phyloP scores from a whole-genome alignment of 2,113 vertebrate species.

The Rhipidura dahli region DNA sequence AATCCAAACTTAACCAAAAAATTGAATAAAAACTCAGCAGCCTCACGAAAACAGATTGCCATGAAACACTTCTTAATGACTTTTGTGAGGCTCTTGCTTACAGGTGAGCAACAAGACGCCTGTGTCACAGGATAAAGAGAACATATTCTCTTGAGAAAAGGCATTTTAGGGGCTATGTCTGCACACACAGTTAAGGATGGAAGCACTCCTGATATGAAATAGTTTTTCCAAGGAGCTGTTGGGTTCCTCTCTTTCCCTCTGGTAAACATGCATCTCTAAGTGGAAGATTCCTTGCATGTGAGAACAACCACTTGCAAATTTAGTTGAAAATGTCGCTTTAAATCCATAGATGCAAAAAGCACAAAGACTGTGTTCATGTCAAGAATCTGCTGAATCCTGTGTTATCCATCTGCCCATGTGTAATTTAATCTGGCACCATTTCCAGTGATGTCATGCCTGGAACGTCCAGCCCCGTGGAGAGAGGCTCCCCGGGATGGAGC shows the following conservation, averaged over 20 bases:
- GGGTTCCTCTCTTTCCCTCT: background rate
- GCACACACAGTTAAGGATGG: background rate
- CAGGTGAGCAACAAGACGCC: background rate
- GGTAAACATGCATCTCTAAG: background rate
- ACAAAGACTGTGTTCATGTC: background rate
- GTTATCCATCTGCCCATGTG: slow-evolving; percentile 38
- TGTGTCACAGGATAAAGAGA: background rate
- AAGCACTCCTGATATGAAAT: background rate
- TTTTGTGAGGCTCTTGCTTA: background rate
- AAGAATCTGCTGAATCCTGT: slow-evolving; percentile 36
- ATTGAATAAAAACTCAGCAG: background rate
- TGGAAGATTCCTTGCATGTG: background rate
- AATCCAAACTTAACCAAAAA: background rate
- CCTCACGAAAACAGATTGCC: background rate
- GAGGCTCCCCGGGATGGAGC: background rate
- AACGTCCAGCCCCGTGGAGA: slow-evolving; percentile 13
- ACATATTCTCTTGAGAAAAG: background rate
- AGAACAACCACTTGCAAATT: background rate
- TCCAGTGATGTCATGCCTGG: slow-evolving; percentile 62
- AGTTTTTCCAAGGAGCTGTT: background rate
- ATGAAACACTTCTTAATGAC: background rate
- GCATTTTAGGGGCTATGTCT: background rate
- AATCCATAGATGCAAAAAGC: background rate
- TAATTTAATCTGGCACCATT: slow-evolving; percentile 42
- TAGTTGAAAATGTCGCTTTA: background rate